Evolutionary conservation across 1,140 invertebrate genomes (phyloP), one percentile per base, ranked within the genome.

Genomic region (Drosophila mauritiana): DNA sequence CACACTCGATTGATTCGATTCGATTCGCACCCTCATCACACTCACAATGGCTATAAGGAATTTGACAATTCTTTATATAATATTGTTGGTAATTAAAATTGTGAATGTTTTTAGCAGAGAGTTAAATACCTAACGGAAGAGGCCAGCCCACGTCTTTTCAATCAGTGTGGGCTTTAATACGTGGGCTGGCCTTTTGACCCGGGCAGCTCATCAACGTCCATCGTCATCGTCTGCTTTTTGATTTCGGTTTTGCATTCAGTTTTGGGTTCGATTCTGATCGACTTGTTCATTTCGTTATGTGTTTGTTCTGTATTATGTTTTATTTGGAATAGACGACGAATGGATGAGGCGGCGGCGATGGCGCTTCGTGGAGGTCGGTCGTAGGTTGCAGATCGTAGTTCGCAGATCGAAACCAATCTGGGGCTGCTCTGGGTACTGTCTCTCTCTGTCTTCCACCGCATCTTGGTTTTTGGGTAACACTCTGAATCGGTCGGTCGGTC

Each of bases 41-140:
- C 75, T 65, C 67, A 74, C 56, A 88, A 62, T 70, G 42, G 84
- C 84, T 89, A 89, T 89, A 89, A 89, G 84, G 84, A 89, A 89
- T 89, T 89, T 80, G 53, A 89, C 84, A 89, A 89, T 89, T 89
- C 84, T 89, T 89, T 89, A 88, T 89, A 84, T 89, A 80, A 76
- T 70, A 78, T 76, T 78, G 56, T 79, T 80, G 65, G 43, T 74
- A 77, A 73, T 73, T 89, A 78, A 84, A 73, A 40, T 74, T 80
- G 73, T 78, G 64, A 80, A 80, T 78, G 17, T 70, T 76, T 86
- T 70, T 73, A 72, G 67, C 39, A 80, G 76, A 67, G 77, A 80
- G 67, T 89, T 89, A 90, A 84, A 89, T 89, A 89, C 84, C 84
- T 89, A 89, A 88, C 63, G 53, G 73, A 78, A 79, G 56, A 78